Percentiles rank a stretch among this genome's conserved stretches.
Conservation (phyloP, 2,888 invertebrate species). For the Lasius fuliginosus region DNA sequence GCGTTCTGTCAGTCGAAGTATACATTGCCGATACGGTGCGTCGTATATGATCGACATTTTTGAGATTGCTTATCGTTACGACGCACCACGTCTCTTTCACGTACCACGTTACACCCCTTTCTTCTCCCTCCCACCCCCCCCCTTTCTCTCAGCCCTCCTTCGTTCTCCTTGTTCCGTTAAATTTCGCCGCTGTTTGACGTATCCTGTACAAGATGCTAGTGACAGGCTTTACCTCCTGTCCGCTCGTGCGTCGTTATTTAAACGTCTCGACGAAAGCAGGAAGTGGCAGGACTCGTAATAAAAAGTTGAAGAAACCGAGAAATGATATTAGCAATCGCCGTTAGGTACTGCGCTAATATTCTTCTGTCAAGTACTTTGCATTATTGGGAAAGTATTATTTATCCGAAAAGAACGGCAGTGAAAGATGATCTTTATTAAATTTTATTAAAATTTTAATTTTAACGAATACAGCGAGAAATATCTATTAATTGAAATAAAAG, state of each 20-base stretch:
- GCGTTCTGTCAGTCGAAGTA: constrained; percentile 37
- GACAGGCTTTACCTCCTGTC: constrained; percentile 16
- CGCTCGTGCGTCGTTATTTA: constrained; percentile 27
- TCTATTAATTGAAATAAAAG: background rate
- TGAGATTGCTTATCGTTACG: constrained; percentile 60
- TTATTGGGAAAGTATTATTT: constrained; percentile 2
- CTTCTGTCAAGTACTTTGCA: background rate
- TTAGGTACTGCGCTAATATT: background rate
- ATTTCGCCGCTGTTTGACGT: constrained; percentile 40
- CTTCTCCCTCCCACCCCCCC: background rate
- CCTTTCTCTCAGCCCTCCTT: background rate
- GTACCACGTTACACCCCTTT: background rate
- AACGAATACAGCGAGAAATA: background rate
- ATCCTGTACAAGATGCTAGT: constrained; percentile 30
- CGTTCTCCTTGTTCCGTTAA: background rate
- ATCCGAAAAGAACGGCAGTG: background rate
- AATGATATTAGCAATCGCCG: background rate
- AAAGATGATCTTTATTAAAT: background rate
- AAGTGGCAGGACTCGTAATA: background rate
- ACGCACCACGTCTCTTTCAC: constrained; percentile 1
- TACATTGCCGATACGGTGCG: constrained; percentile 28
- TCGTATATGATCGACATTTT: constrained; percentile 63
- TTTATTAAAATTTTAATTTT: constrained; percentile 16
- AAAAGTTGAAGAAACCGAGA: constrained; percentile 2
- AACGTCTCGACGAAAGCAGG: constrained; percentile 10